These are phyloP conservation scores for Aphidoletes aphidimyza DNA, from an alignment of 2,888 invertebrate species.

Conservation along the genomic window DNA sequence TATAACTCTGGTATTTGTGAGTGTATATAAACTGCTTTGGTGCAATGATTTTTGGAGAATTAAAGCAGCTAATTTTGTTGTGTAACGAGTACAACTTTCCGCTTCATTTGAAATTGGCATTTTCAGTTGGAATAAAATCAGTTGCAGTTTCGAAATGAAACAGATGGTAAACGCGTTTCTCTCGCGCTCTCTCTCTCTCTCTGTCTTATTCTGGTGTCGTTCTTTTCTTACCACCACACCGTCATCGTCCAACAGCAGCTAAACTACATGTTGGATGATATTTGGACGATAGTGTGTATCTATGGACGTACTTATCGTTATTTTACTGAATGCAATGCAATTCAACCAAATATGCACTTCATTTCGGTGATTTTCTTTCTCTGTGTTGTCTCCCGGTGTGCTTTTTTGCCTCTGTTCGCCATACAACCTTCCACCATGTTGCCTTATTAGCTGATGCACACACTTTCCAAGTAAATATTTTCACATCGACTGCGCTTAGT, in stretches of 20 bases:
- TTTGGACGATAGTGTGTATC: background rate
- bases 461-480: background rate
- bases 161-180: background rate
- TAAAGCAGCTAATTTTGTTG: no score
- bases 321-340: background rate
- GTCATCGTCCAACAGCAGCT: background rate
- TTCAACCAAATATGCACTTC: background rate
- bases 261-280: background rate
- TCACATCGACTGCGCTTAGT: background rate
- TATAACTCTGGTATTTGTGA: no score
- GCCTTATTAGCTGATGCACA: no score
- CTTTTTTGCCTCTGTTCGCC: background rate
- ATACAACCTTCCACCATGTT: no score
- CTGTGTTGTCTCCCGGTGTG: no score
- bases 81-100: background rate
- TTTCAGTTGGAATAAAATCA: background rate
- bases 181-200: no score
- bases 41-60: no score
- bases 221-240: no score
- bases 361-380: background rate
- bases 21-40: no score
- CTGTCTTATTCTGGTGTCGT: no score
- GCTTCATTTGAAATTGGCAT: constrained; percentile 2
- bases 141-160: background rate
- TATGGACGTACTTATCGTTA: background rate